Base-by-base conservation (phyloP, 1,140 invertebrate species). In the Oedothorax gibbosus region DNA sequence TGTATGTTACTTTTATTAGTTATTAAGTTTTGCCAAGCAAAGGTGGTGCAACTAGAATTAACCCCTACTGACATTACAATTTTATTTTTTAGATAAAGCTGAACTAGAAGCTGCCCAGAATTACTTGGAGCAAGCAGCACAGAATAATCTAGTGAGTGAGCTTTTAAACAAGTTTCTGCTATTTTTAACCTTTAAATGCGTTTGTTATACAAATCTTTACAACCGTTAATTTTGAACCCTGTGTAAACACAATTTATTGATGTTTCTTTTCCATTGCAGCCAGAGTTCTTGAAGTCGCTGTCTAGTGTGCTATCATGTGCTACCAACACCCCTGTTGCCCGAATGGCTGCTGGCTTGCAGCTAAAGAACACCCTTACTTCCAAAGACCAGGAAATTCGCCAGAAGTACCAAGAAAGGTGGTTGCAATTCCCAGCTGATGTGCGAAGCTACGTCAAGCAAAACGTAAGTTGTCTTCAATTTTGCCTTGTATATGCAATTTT, bases 321-420 rank as follows among this genome's bases (percentile, higher is more conserved):
- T 21, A 94, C 94, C 54, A 97, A 98, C 89, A 96, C 95, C 89
- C 93, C 94, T 57, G 97, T 99, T 85, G 97, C 97, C 64, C 94
- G 99, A 80, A 99, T 98, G 95, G 98, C 98, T 87, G 98, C 98
- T 87, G 98, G 98, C 88, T 91, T 99, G 68, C 98, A 99, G 90
- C 92, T 99, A 12, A 99, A 99, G 91, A 99, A 99, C 92, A 95
- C 97, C 87, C 93, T 99, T 35, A 98, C 97, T 73, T 98, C 98
- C 75, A 99, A 99, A 93, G 98, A 99, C 91, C 91, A 92, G 51
- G 92, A 91, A 54, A 91, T 97, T 76, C 96, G 95, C 91, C 89
- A 91, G 69, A 93, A 95, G 85, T 97, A 98, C 89, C 96, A 98
- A 89, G 94, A 96, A 86, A 91, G 97, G 89, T 99, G 98, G 98